Evolutionary conservation across 2,113 vertebrate genomes (phyloP).

Genomic region (Callopanchax toddi): DNA sequence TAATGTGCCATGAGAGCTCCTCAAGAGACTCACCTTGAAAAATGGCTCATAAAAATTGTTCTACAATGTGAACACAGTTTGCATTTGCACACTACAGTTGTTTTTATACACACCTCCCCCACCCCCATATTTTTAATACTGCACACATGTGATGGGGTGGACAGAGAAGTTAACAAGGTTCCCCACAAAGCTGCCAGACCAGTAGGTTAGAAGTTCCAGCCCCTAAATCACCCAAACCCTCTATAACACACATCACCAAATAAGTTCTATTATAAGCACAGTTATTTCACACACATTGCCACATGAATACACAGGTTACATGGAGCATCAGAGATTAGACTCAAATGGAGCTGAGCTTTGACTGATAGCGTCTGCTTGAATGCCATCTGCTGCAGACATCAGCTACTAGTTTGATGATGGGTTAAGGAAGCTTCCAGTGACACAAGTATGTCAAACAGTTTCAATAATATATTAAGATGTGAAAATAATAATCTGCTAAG

Average conservation of each 20-base stretch:
- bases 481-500: no score
- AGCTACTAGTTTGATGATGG: constrained; percentile 13
- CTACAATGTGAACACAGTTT: background rate
- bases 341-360: constrained; percentile 54
- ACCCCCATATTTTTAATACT: no score
- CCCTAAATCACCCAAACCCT: background rate
- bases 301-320: constrained; percentile 41
- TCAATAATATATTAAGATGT: background rate
- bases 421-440: background rate
- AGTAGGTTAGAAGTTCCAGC: no score
- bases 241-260: background rate
- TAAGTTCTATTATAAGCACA: background rate
- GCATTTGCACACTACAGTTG: background rate
- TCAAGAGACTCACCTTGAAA: constrained; percentile 4
- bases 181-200: no score
- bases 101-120: no score
- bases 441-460: background rate
- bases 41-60: constrained; percentile 2
- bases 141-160: no score
- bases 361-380: constrained; percentile 63
- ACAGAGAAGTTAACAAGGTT: no score
- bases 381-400: constrained; percentile 62
- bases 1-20: constrained; percentile 24
- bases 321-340: constrained; percentile 53
- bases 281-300: constrained; percentile 5